Evolutionary conservation across 2,888 invertebrate genomes (phyloP).

Genomic region (Cabera pusaria): DNA sequence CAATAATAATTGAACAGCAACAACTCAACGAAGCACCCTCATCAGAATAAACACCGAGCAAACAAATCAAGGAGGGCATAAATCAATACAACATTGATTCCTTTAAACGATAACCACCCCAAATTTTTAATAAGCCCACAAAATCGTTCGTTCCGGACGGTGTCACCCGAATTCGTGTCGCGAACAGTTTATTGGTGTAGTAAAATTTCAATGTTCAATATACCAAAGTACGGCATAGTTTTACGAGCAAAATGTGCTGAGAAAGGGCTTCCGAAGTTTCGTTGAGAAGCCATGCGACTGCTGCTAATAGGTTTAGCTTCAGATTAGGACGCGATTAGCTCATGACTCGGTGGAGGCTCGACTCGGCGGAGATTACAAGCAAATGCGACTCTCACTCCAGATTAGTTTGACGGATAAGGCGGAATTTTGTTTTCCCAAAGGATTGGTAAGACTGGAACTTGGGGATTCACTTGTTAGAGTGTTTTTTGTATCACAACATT

Average conservation of each 20-base stretch:
- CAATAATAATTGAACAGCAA: too few relatives aligned
- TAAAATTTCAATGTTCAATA: slow-evolving; percentile 76
- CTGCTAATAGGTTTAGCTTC: slow-evolving; percentile 79
- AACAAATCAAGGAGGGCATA: too few relatives aligned
- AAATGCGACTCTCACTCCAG: slow-evolving; percentile 65
- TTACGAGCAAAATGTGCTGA: slow-evolving; percentile 74
- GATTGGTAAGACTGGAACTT: too few relatives aligned
- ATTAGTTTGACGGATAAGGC: slow-evolving; percentile 52
- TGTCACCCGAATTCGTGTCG: slow-evolving; percentile 52
- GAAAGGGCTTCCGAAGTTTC: slow-evolving; percentile 81
- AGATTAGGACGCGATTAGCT: slow-evolving; percentile 81
- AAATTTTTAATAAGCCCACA: slow-evolving; percentile 40
- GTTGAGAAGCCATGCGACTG: slow-evolving; percentile 80
- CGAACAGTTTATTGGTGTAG: slow-evolving; percentile 60
- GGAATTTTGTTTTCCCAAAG: slow-evolving; percentile 11
- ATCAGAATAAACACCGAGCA: too few relatives aligned
- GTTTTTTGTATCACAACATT: too few relatives aligned
- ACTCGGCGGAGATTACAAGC: slow-evolving; percentile 71
- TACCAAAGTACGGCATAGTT: slow-evolving; percentile 65
- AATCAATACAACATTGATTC: slow-evolving; percentile 30
- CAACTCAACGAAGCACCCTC: too few relatives aligned
- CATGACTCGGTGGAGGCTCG: slow-evolving; percentile 62
- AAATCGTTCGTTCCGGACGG: slow-evolving; percentile 35
- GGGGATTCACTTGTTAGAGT: too few relatives aligned
- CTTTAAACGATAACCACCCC: slow-evolving; percentile 34